Percentiles rank a stretch among this genome's conserved stretches.
Conservation (phyloP, 2,113 vertebrate genomes). For the Jacana jacana region DNA sequence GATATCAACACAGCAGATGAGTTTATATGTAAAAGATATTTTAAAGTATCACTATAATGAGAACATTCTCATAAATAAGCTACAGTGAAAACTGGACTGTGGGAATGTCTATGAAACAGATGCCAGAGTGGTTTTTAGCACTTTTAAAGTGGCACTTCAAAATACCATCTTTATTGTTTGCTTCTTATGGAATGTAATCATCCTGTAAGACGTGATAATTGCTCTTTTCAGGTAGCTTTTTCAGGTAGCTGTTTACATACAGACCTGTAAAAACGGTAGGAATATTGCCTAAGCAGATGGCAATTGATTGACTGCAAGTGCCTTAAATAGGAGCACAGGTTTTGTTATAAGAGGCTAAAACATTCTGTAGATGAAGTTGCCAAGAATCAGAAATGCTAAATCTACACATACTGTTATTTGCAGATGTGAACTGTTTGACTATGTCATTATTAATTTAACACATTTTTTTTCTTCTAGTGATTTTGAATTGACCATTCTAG, state of each 20-base stretch:
- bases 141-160: neutral
- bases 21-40: slow-evolving; percentile 20
- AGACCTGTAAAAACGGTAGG: neutral
- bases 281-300: neutral
- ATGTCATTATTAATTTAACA: neutral
- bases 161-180: slow-evolving; percentile 47
- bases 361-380: neutral
- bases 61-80: slow-evolving; percentile 29
- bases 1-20: neutral
- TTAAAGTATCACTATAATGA: neutral
- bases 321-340: neutral
- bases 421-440: neutral
- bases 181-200: neutral
- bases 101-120: slow-evolving; percentile 40
- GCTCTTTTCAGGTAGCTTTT: neutral
- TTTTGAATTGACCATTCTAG: neutral
- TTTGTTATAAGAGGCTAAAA: neutral
- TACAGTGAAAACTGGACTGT: slow-evolving; percentile 31
- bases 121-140: neutral
- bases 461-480: neutral
- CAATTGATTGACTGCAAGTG: neutral
- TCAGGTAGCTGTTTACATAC: neutral
- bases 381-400: neutral
- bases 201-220: neutral
- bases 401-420: neutral